A percentile compares a stretch with the other conserved stretches of the same genome.
phyloP scores from a whole-genome alignment of 2,113 vertebrate genomes.

The Herpailurus yagouaroundi region DNA sequence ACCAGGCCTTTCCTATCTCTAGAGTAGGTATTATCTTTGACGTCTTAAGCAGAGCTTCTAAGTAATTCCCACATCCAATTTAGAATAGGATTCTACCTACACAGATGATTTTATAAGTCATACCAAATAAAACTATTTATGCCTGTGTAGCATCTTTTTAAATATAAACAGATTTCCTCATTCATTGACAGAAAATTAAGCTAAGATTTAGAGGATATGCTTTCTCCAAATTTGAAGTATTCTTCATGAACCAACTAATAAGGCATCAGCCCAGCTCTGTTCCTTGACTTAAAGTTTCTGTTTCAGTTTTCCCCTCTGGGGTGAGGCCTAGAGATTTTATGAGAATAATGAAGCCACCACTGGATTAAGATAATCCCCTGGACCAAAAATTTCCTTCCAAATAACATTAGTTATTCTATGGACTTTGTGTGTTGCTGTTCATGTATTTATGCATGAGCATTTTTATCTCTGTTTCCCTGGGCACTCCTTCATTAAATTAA shows the following conservation, averaged over 20 bases:
- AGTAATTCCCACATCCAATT: background rate
- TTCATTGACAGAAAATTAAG: background rate
- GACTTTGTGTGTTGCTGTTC: background rate
- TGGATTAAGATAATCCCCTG: background rate
- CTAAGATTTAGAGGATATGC: background rate
- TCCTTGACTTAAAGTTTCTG: background rate
- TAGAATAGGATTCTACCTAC: background rate
- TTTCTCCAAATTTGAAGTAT: background rate
- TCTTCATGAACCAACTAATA: background rate
- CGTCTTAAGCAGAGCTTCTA: background rate
- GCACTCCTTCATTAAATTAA: background rate
- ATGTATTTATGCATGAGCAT: background rate
- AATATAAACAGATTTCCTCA: background rate
- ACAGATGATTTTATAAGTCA: background rate
- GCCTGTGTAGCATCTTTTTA: background rate
- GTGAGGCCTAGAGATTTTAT: background rate
- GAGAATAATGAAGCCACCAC: background rate
- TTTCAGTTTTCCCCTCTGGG: background rate
- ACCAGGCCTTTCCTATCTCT: background rate
- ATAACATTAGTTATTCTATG: background rate
- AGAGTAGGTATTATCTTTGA: background rate
- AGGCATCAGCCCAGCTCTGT: background rate
- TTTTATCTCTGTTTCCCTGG: background rate
- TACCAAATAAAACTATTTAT: background rate
- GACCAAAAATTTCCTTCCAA: background rate